Base-by-base conservation (phyloP, 2,888 invertebrate genomes). In the Nephrocerus scutellatus region DNA sequence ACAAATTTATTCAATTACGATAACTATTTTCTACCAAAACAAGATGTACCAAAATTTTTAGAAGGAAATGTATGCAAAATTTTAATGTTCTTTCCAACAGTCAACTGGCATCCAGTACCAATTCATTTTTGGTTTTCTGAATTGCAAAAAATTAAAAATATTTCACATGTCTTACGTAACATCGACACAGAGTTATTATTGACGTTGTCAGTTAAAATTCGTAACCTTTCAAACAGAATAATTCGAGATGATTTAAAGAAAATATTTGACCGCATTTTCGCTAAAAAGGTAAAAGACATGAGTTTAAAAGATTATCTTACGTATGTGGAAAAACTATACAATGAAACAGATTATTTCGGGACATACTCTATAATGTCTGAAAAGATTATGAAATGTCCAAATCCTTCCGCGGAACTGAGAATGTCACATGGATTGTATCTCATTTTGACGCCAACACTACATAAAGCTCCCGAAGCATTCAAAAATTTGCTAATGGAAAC, bases 71-170 rank as follows among this genome's bases (percentile, higher is more conserved):
- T 28, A 48, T 16, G 43, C 38, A 13, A 12, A 46, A 18, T 57
- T 29, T 6, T 52, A 23, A 35, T 40, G 22, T 7, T 26, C 1
- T 45, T 55, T 12, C 29, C 37, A 0, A 33, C 44, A 8, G 50
- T 66, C 4, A 46, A 55, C 5, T 66, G 66, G 61, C 60, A 58
- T 16, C 49, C 60, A 6, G 52, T 63, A 5, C 63, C 66, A 1
- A 42, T 66, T 33, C 52, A 53, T 36, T 52, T 52, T 31, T 60
- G 62, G 61, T 34, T 65, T 13, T 6, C 13, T 4, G 38, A 41
- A 20, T 37, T 51, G 19, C 25, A 38, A 5, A 5, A 20, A n/a
- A 10, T 38, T 9, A 6, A n/a, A 14, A 30, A 18, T 3, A 30
- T 18, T n/a, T n/a, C n/a, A n/a, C n/a, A n/a, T 4, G 20, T 39